Evolutionary conservation across 2,888 invertebrate genomes (phyloP).

Genomic region (Poecilobothrus nobilitatus): DNA sequence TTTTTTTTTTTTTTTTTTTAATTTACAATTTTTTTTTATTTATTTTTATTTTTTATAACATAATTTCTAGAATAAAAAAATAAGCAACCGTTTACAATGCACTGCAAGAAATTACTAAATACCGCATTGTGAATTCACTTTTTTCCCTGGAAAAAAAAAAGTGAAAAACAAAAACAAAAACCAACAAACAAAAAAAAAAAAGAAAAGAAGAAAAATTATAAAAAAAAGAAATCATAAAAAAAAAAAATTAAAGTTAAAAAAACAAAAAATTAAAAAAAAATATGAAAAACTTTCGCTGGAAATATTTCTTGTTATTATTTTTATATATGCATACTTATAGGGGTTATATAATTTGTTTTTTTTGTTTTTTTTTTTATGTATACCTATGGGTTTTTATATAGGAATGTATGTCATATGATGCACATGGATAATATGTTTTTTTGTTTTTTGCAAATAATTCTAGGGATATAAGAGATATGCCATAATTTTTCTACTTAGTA

Average conservation of each 20-base stretch:
- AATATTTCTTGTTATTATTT: not conserved
- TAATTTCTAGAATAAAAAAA: not conserved
- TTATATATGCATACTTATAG: not conserved
- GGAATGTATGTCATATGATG: no score
- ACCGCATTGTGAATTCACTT: slow-evolving; percentile 3
- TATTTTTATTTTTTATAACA: not conserved
- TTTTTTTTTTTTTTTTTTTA: not conserved
- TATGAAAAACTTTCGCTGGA: not conserved
- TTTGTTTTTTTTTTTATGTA: no score
- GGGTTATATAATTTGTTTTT: no score
- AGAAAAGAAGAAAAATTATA: not conserved
- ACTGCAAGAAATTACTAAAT: not conserved
- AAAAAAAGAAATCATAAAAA: no score
- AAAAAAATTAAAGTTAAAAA: no score
- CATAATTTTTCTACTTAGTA: no score
- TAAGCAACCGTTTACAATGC: not conserved
- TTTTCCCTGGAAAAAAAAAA: not conserved
- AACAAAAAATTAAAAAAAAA: not conserved
- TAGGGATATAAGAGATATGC: no score
- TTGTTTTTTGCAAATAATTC: no score
- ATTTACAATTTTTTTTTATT: not conserved
- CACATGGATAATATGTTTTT: no score
- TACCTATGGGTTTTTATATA: no score
- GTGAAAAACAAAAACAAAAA: no score
- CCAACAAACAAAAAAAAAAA: not conserved